These are phyloP conservation scores for Phaetusa simplex DNA, from an alignment of 2,113 vertebrate genomes.

Conservation along the genomic window DNA sequence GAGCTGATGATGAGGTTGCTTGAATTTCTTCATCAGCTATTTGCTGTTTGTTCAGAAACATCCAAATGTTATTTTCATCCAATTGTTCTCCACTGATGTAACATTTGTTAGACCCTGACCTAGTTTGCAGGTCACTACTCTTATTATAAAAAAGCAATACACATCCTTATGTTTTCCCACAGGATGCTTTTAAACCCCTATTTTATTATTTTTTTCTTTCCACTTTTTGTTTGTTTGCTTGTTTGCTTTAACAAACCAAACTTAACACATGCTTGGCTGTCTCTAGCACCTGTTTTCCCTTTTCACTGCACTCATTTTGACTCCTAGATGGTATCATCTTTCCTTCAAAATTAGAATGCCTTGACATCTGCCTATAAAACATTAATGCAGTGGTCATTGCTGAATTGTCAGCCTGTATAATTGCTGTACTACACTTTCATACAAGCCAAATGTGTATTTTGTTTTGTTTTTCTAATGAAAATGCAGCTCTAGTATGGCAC, in stretches of 20 bases:
- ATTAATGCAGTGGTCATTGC: not conserved
- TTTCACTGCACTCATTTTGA: not conserved
- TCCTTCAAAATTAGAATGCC: not conserved
- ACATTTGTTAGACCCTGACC: not conserved
- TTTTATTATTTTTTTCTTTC: not conserved
- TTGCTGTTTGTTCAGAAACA: not conserved
- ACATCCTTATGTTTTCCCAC: not conserved
- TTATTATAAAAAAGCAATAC: not conserved
- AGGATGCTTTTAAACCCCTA: not conserved
- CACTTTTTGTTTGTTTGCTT: not conserved
- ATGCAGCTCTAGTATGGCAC: not conserved
- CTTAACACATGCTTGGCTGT: not conserved
- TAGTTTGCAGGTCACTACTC: not conserved
- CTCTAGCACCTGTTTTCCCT: not conserved
- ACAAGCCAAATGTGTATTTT: not conserved
- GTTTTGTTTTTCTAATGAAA: not conserved
- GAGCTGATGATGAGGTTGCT: not conserved
- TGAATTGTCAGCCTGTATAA: not conserved
- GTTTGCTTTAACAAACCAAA: not conserved
- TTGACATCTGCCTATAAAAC: not conserved
- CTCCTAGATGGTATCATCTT: not conserved
- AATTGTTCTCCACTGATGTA: not conserved
- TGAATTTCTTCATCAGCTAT: slow-evolving; percentile 37
- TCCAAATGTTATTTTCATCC: not conserved
- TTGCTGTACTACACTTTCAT: not conserved